Percentiles rank a stretch among this genome's conserved stretches.
These are phyloP conservation scores for Miichthys miiuy DNA, from an alignment of 2,797 vertebrate genomes.

Conservation along the genomic window DNA sequence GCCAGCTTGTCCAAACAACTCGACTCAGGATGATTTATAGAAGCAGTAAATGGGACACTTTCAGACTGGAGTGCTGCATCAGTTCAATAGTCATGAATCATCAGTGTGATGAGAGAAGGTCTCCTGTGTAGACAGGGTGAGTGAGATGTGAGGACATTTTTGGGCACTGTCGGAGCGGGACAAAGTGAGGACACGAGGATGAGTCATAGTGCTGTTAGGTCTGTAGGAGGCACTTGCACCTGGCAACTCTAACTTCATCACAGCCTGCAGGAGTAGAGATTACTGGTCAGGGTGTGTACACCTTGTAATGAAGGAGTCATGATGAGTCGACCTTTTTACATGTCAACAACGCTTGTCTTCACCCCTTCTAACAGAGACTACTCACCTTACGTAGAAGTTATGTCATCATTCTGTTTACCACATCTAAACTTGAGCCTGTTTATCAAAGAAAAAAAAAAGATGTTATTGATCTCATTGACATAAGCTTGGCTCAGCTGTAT, in stretches of 20 bases:
- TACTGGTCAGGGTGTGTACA: neutral
- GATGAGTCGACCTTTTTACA: constrained; percentile 24
- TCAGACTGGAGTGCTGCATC: constrained; percentile 34
- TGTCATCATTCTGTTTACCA: neutral
- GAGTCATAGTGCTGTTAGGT: constrained; percentile 52
- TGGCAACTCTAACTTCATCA: constrained; percentile 31
- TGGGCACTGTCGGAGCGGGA: constrained; percentile 43
- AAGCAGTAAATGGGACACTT: constrained; percentile 49
- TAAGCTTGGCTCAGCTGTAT: constrained; percentile 17
- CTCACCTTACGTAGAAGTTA: neutral
- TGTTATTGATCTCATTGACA: constrained; percentile 16
- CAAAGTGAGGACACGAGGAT: constrained; percentile 56
- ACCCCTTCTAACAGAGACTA: neutral
- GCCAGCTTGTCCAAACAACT: constrained; percentile 45
- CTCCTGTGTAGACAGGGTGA: constrained; percentile 38
- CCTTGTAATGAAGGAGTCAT: constrained; percentile 7
- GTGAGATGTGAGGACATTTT: constrained; percentile 53
- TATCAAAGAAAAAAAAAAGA: neutral
- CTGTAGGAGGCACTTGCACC: constrained; percentile 31
- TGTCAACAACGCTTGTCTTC: constrained; percentile 1
- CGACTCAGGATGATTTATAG: constrained; percentile 46
- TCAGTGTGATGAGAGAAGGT: constrained; percentile 39
- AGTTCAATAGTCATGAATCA: constrained; percentile 62
- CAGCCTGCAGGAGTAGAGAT: constrained; percentile 21
- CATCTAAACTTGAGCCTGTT: neutral